Conservation (phyloP, 1,140 invertebrate species). For the Lepidotrigona ventralis region DNA sequence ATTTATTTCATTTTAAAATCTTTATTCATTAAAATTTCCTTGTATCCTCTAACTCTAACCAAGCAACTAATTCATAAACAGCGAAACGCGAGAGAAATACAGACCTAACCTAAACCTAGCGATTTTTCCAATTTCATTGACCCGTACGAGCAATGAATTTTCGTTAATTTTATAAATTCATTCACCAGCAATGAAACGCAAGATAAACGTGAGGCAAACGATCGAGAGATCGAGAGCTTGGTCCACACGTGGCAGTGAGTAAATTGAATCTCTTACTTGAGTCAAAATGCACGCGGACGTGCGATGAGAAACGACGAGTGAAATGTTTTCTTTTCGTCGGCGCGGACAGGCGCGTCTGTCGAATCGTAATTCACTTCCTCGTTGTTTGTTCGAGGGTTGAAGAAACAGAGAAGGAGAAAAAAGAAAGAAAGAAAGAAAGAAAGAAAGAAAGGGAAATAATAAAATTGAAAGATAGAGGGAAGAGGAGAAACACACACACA, state of each 20-base stretch:
- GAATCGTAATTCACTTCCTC: conserved; percentile 31
- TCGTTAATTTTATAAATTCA: neutral
- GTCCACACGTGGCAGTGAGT: neutral
- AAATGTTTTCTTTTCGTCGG: conserved; percentile 35
- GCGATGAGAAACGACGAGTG: conserved; percentile 7
- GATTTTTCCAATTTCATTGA: too few relatives aligned
- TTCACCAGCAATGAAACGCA: too few relatives aligned
- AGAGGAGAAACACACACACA: neutral
- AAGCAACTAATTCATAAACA: too few relatives aligned
- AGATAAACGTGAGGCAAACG: neutral
- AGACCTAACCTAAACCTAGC: too few relatives aligned
- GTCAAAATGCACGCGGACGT: neutral
- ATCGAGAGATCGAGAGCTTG: neutral
- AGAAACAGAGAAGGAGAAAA: neutral
- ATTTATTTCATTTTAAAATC: too few relatives aligned
- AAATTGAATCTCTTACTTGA: neutral
- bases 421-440: too few relatives aligned
- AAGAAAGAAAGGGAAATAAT: neutral
- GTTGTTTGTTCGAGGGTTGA: neutral
- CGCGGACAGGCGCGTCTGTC: conserved; percentile 4
- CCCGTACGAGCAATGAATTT: neutral
- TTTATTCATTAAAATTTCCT: too few relatives aligned
- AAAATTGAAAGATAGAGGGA: too few relatives aligned
- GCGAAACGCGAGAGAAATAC: too few relatives aligned
- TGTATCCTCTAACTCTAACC: too few relatives aligned